These are phyloP conservation scores for Cosmia trapezina DNA, from an alignment of 2,888 invertebrate genomes.

Conservation along the genomic window DNA sequence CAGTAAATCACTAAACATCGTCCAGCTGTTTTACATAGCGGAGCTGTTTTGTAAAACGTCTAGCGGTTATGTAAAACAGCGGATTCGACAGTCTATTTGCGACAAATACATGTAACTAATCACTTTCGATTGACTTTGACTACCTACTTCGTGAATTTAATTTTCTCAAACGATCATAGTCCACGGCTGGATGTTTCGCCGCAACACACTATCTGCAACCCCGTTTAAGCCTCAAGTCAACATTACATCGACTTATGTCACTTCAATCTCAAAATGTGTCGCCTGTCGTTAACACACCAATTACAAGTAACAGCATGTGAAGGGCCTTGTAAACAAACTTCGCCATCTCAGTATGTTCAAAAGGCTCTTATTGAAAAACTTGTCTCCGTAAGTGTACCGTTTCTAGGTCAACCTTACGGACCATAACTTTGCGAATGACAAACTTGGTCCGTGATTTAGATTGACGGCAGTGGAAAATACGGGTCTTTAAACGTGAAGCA, in stretches of 20 bases:
- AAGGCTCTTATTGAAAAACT: conserved; percentile 84
- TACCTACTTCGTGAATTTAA: neutral
- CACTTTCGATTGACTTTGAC: neutral
- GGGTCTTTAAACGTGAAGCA: conserved; percentile 69
- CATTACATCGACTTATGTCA: conserved; percentile 15
- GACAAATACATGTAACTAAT: neutral
- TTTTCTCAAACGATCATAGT: neutral
- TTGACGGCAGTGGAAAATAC: conserved; percentile 70
- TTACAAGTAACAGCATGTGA: conserved; percentile 39
- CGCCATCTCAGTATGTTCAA: conserved; percentile 68
- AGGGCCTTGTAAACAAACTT: conserved; percentile 44
- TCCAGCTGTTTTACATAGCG: too few relatives aligned
- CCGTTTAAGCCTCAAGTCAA: neutral
- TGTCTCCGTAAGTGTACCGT: conserved; percentile 71
- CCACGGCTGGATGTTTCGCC: neutral
- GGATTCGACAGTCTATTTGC: too few relatives aligned
- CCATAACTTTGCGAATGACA: conserved; percentile 74
- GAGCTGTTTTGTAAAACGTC: too few relatives aligned
- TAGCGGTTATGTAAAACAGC: too few relatives aligned
- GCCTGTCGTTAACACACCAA: conserved; percentile 33
- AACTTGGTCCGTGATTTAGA: conserved; percentile 77
- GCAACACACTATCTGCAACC: neutral
- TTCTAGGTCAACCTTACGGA: conserved; percentile 78
- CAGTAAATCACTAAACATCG: too few relatives aligned
- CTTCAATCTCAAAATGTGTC: conserved; percentile 24